phyloP scores from a whole-genome alignment of 2,888 invertebrate species.

The Odontothrips loti region DNA sequence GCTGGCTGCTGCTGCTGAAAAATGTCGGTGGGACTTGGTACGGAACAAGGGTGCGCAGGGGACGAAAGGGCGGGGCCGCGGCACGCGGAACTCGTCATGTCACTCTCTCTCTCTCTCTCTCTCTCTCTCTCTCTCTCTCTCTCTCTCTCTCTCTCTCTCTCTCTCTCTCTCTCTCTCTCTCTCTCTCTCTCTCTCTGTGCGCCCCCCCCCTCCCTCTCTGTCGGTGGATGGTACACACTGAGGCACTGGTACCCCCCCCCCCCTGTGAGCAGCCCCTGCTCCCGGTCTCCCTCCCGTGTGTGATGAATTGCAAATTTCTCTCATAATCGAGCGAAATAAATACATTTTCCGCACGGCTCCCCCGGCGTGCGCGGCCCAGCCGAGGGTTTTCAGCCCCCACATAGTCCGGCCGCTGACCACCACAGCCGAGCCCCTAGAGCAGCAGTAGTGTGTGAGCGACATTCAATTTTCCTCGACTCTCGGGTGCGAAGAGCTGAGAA shows the following conservation, averaged over 20 bases:
- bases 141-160: too few species aligned
- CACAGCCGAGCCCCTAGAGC: neutral
- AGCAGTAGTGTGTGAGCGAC: too few species aligned
- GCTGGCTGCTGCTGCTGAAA: neutral
- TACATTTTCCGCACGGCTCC: slow-evolving; percentile 4
- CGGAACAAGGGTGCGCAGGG: neutral
- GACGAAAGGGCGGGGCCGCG: neutral
- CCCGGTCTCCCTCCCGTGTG: neutral
- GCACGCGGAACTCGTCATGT: too few species aligned
- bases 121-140: too few species aligned
- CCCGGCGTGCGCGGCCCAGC: neutral
- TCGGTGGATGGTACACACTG: neutral
- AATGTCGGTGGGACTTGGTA: neutral
- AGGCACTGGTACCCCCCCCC: neutral
- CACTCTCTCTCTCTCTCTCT: too few species aligned
- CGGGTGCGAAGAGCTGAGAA: too few species aligned
- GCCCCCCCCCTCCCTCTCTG: too few species aligned
- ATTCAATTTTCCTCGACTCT: too few species aligned
- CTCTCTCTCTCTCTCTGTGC: too few species aligned
- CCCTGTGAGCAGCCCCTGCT: too few species aligned
- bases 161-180: too few species aligned
- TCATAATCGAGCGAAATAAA: slow-evolving; percentile 23
- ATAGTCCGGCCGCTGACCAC: neutral
- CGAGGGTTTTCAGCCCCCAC: too few species aligned
- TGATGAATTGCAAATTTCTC: slow-evolving; percentile 22